Conservation (phyloP, 2,888 invertebrate genomes). For the Drosophila parthenogenetica region DNA sequence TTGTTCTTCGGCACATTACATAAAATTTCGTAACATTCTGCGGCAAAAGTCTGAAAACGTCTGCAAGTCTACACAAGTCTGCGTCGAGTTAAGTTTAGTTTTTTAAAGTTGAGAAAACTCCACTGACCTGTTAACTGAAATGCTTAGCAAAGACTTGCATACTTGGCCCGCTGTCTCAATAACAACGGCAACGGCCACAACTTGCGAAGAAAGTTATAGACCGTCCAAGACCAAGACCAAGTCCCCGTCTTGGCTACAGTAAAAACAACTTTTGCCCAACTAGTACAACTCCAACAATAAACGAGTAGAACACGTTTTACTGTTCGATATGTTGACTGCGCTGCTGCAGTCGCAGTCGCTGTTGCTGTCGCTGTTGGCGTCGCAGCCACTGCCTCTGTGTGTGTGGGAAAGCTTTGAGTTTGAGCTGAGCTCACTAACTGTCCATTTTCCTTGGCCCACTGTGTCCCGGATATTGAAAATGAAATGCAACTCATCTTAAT, state of each 20-base stretch:
- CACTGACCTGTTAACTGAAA: slow-evolving; percentile 80
- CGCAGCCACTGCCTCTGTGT: slow-evolving; percentile 20
- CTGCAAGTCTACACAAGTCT: slow-evolving; percentile 32
- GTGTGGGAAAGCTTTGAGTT: slow-evolving; percentile 71
- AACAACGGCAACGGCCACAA: slow-evolving; percentile 46
- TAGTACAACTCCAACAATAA: slow-evolving; percentile 60
- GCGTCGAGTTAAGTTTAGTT: slow-evolving; percentile 61
- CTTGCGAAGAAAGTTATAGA: slow-evolving; percentile 76
- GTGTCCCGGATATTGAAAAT: slow-evolving; percentile 77
- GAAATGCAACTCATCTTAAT: slow-evolving; percentile 73
- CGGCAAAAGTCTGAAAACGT: slow-evolving; percentile 64
- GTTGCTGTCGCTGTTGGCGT: slow-evolving; percentile 26
- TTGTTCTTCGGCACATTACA: slow-evolving; percentile 73
- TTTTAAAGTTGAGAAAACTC: slow-evolving; percentile 76
- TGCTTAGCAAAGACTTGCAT: slow-evolving; percentile 70
- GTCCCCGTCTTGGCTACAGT: slow-evolving; percentile 64
- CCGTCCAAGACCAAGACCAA: slow-evolving; percentile 44
- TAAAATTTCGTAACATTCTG: slow-evolving; percentile 80
- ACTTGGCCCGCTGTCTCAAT: slow-evolving; percentile 66
- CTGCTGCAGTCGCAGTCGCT: slow-evolving; percentile 34
- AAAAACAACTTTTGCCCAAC: slow-evolving; percentile 80
- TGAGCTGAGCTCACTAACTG: slow-evolving; percentile 47
- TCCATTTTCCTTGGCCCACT: slow-evolving; percentile 66
- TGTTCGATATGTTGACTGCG: slow-evolving; percentile 60
- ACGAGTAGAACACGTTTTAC: slow-evolving; percentile 79